Evolutionary conservation across 1,140 invertebrate species (phyloP).

Genomic region (Neodiprion lecontei): DNA sequence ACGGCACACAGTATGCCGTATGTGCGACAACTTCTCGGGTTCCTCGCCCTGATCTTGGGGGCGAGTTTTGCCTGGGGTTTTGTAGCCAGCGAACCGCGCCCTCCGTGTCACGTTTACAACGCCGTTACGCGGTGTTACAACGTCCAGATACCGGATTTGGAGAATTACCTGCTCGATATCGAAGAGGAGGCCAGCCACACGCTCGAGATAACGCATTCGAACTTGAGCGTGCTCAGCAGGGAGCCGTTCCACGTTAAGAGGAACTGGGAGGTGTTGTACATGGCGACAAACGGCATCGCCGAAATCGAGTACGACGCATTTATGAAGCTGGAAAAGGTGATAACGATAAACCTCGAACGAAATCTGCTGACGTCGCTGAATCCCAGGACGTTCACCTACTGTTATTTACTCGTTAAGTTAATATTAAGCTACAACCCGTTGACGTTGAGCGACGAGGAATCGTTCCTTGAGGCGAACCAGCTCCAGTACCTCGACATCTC

Average conservation of each 20-base stretch:
- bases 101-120: conserved; percentile 8
- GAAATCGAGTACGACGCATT: conserved; percentile 9
- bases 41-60: conserved; percentile 9
- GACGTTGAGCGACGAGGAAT: background rate
- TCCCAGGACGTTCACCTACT: conserved; percentile 8
- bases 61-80: background rate
- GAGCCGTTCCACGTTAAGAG: conserved; percentile 8
- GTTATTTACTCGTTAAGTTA: conserved; percentile 8
- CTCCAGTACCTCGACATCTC: conserved; percentile 11
- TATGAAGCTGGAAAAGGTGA: background rate
- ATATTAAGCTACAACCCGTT: conserved; percentile 9
- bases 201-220: conserved; percentile 11
- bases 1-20: background rate
- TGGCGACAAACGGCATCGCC: background rate
- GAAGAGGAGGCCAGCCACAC: conserved; percentile 2
- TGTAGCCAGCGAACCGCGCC: background rate
- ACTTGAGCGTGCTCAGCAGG: conserved; percentile 7
- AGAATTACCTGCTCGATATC: background rate
- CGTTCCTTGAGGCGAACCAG: conserved; percentile 10
- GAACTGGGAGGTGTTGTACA: conserved; percentile 9
- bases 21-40: background rate
- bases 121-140: conserved; percentile 10
- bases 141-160: background rate
- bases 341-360: conserved; percentile 8
- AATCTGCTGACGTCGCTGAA: background rate